Conservation (phyloP, 2,888 invertebrate genomes). For the Nemotelus nigrinus region DNA sequence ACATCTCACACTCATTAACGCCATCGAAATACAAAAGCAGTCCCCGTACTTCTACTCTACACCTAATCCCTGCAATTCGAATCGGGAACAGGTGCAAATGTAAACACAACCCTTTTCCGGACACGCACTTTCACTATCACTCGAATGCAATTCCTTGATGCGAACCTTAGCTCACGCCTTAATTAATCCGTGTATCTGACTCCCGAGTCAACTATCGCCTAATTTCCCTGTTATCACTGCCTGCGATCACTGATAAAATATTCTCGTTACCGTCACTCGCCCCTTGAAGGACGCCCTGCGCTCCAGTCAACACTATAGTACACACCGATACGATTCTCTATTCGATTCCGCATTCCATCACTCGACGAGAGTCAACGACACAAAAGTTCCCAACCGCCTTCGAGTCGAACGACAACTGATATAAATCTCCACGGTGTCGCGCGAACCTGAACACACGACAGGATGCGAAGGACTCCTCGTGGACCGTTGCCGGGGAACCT, state of each 20-base stretch:
- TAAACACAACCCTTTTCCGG: conserved; percentile 34
- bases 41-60: neutral
- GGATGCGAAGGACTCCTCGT: conserved; percentile 44
- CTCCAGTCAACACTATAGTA: neutral
- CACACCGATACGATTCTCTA: neutral
- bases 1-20: conserved; percentile 50
- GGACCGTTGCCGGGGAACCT: conserved; percentile 16
- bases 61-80: conserved; percentile 45
- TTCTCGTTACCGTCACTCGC: neutral
- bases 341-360: conserved; percentile 31
- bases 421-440: conserved; percentile 46
- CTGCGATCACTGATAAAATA: conserved; percentile 38
- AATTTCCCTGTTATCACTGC: conserved; percentile 20
- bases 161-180: conserved; percentile 2
- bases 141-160: neutral
- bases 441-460: conserved; percentile 24
- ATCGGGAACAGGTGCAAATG: conserved; percentile 41
- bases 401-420: conserved; percentile 50
- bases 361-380: neutral
- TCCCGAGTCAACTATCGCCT: neutral
- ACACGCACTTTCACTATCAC: conserved; percentile 35
- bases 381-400: conserved; percentile 33
- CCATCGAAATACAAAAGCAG: conserved; percentile 2
- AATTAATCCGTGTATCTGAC: conserved; percentile 8
- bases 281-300: conserved; percentile 1